A percentile compares a stretch with the other conserved stretches of the same genome.
Evolutionary conservation across 2,797 vertebrate species (phyloP).

Genomic region (Bovichtus diacanthus): DNA sequence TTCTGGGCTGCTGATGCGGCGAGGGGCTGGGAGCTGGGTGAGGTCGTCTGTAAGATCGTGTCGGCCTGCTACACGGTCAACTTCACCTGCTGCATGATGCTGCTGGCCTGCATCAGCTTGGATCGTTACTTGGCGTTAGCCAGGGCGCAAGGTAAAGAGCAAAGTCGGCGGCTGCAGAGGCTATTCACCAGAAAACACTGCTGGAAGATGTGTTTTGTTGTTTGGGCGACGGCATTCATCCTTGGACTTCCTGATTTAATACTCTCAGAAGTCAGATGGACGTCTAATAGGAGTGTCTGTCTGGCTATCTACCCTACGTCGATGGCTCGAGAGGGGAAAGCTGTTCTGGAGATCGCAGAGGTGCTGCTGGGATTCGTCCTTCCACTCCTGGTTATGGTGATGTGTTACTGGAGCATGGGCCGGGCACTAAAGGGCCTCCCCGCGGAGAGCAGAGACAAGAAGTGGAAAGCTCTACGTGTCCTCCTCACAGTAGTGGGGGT

Average conservation of each 20-base stretch:
- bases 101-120: conserved; percentile 93
- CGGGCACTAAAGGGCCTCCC: conserved; percentile 82
- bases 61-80: conserved; percentile 91
- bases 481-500: conserved; percentile 88
- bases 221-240: conserved; percentile 87
- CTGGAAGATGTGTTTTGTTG: conserved; percentile 81
- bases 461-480: conserved; percentile 85
- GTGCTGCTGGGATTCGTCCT: conserved; percentile 90
- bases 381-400: conserved; percentile 90
- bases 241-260: conserved; percentile 90
- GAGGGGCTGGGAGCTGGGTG: conserved; percentile 91
- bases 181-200: conserved; percentile 76
- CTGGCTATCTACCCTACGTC: conserved; percentile 83
- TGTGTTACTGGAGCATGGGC: conserved; percentile 88
- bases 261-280: conserved; percentile 84
- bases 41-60: conserved; percentile 87
- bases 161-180: conserved; percentile 42
- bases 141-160: conserved; percentile 34
- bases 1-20: conserved; percentile 91
- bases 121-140: conserved; percentile 88
- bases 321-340: conserved; percentile 82
- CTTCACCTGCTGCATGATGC: conserved; percentile 94
- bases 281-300: conserved; percentile 80
- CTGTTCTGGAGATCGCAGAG: conserved; percentile 88
- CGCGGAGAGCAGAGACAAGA: conserved; percentile 79